Base-by-base conservation (phyloP, 2,888 invertebrate species). In the Acleris laterana region DNA sequence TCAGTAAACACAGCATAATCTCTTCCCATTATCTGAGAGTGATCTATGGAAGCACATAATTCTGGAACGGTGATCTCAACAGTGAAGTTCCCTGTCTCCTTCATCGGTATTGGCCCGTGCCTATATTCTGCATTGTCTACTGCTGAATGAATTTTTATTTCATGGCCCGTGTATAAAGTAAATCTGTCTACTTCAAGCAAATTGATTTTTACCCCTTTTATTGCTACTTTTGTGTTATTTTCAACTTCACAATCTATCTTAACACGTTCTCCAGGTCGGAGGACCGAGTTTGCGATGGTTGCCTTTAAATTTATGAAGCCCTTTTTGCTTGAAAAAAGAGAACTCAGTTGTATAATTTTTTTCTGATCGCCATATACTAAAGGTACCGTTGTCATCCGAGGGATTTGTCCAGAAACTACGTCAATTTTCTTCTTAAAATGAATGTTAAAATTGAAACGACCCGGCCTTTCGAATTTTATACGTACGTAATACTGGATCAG, bases 111-210 rank as follows among this genome's bases (percentile, higher is more conserved):
- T 9, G 32, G 9, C 32, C 9, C 32, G 32, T 32, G 32, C 32
- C 9, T 32, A 9, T 32, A 32, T 32, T 32, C 32, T 32, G 32
- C 9, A 3, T 32, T 9, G 2, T 32, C 32, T 32, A 32, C 32
- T 9, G 3, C 32, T 9, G 32, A 32, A 0, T 32, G 32, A 32
- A 32, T 32, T 32, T 0, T 32, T 0, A 2, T 7, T 32, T 32
- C 32, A n/a, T n/a, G n/a, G n/a, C n/a, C n/a, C n/a, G n/a, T n/a
- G 32, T 32, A 32, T 63, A 13, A 42, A 57, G 44, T 58, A 3
- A 32, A 63, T n/a, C 44, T 51, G 28, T 63, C 63, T 1, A 63
- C 52, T 63, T 63, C 63, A 11, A 46, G 46, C 28, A 63, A 11
- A 32, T 32, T 57, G 6, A 58, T 42, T 58, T 22, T 20, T 6